Base-by-base conservation (phyloP, 2,797 vertebrate genomes). In the Sebastes hopkinsi region DNA sequence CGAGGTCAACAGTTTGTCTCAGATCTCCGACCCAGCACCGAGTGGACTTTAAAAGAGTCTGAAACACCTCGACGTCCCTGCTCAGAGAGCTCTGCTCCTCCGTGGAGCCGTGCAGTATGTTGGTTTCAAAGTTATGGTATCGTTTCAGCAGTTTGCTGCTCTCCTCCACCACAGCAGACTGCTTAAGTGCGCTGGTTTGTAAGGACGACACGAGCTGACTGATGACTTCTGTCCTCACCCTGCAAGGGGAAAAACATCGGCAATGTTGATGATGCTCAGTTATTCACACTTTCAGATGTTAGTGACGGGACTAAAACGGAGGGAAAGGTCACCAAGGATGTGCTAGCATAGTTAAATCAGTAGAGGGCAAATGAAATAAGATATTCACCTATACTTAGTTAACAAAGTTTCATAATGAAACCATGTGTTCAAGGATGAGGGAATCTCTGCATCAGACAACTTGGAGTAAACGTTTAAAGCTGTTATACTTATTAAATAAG, bases 131-230 rank as follows among this genome's bases (percentile, higher is more conserved):
- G 65, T 8, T 73, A 67, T 58, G 23, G 36, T 71, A 72, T 62
- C 36, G 80, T 25, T 87, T 22, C 42, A 92, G 61, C 66, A 92
- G 81, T 56, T 79, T 79, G 18, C 38, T 11, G 29, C 86, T 79
- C 52, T 84, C 69, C 32, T 84, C 56, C 69, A 91, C 52, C 20
- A 76, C 67, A 4, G 1, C 16, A 2, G 22, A 69, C 70, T 77
- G 61, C 55, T 68, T 46, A 27, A 92, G 72, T 42, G 27, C 14
- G 64, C 89, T 88, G 67, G 67, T 83, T 67, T 50, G 80, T 66
- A 93, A 67, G 67, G 77, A 81, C 0, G 83, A 88, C 22, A 88
- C 42, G 0, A 91, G 87, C 66, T 80, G 79, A 12, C 16, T 0
- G 13, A 92, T 20, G 11, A 32, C 54, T 32, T 87, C 79, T 20